Evolutionary conservation across 2,113 vertebrate species (phyloP), one percentile per base, ranked within the genome.

Genomic region (Microtus richardsoni): DNA sequence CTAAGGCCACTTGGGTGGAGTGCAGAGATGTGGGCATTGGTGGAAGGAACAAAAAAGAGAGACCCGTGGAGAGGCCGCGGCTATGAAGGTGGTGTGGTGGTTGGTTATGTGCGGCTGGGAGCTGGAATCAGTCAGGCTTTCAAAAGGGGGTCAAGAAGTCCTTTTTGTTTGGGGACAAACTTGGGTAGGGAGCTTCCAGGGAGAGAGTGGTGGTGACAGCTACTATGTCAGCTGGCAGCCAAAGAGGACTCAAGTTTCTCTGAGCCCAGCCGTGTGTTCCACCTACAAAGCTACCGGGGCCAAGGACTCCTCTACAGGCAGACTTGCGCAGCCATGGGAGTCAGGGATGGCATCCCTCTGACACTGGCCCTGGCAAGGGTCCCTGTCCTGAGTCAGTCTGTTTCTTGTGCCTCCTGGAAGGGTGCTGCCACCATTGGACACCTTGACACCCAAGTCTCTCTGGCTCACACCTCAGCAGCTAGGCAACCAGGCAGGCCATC

Each of bases 361-460:
- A 16, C 71, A 16, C 71, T 73, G 82, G 68, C 33, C 22, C 19
- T 10, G 39, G 52, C 28, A 58, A 58, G 19, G 58, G 58, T 58
- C 58, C 19, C 58, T 58, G 58, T 58, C 19, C 58, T 21, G 58
- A 58, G 58, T 58, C 58, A 58, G n/a, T n/a, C 14, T 6, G 71
- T 60, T 54, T 54, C 64, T 58, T 49, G 1, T 6, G 58, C 44
- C 49, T 80, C 39, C 33, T 30, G 41, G 82, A 75, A 62, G 36
- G 91, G 66, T 78, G 60, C n/a, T 66, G 47, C 58, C 0, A 85
- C n/a, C 0, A 64, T 78, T 39, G 54, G 89, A 62, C 89, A 89
- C 74, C 52, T 79, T 89, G 96, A 97, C 91, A 97, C 92, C 90
- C 95, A 96, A 96, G 79, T 74, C 86, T 96, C 68, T 80, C 3